Evolutionary conservation across 2,113 vertebrate species (phyloP), one percentile per base, ranked within the genome.

Genomic region (Sturnus vulgaris): DNA sequence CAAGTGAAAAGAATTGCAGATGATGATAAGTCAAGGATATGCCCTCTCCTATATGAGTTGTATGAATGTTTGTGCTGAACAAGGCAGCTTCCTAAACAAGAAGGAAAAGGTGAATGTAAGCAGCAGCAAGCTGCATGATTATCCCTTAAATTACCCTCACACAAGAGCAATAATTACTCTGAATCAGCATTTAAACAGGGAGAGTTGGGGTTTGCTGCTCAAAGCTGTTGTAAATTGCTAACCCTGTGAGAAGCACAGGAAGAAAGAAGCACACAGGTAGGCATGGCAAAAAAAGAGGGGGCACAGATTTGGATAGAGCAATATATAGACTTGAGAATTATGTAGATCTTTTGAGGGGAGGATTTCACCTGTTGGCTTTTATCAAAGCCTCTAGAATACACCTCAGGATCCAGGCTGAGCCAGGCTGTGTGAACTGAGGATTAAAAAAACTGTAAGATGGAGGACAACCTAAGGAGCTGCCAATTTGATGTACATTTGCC

Each of bases 1-100:
- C 94, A 92, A 90, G 59, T 35, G 79, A 86, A 96, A 92, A 92
- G 95, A 94, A 80, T 37, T 33, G 33, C 63, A 80, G 92, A 50
- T 66, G 63, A 82, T 92, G 87, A 35, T 68, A 94, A 91, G 78
- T 86, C 95, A 94, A 91, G 92, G 86, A 93, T 95, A 84, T 91
- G 82, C 61, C 53, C 88, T 95, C 65, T 89, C 49, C 14, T 92
- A 86, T 42, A 40, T 42, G 60, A 94, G 50, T 56, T 92, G n/a
- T 57, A 50, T 0, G 64, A 94, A 88, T 77, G 53, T 70, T 91
- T 88, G 83, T 52, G 86, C 89, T 93, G 91, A 94, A 92, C 72
- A 79, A 91, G 60, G 33, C 69, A 65, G 61, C 61, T 63, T 89
- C 69, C 77, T 75, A 75, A 95, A 86, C 73, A 77, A 91, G 77